Conservation (phyloP, 2,888 invertebrate genomes). For the Gasteruption jaculator region DNA sequence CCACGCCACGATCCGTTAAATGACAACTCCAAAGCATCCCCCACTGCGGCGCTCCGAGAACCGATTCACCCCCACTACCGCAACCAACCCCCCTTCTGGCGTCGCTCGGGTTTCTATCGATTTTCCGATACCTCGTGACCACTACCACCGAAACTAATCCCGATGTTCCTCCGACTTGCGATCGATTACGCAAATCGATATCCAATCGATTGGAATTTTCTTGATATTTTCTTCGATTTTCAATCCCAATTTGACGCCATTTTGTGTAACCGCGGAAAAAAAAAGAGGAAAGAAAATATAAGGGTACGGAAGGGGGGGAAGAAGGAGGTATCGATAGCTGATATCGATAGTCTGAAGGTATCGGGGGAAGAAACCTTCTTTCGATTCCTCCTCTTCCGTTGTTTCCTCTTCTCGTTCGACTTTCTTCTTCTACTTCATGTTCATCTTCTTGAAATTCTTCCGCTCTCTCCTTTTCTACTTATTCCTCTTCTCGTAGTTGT, state of each 20-base stretch:
- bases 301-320: too few species aligned
- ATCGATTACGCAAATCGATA: too few species aligned
- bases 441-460: not conserved
- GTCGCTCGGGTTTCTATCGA: conserved; percentile 47
- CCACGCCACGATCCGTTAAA: conserved; percentile 1
- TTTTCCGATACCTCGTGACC: conserved; percentile 50
- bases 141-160: conserved; percentile 15
- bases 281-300: too few species aligned
- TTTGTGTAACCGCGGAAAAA: too few species aligned
- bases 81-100: conserved; percentile 26
- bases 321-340: too few species aligned
- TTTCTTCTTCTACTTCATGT: conserved; percentile 10
- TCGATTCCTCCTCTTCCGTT: conserved; percentile 7
- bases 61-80: not conserved
- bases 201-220: too few species aligned
- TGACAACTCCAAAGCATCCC: conserved; percentile 1
- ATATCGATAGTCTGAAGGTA: too few species aligned
- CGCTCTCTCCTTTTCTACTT: not conserved
- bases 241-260: too few species aligned
- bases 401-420: conserved; percentile 1
- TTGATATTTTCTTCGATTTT: too few species aligned
- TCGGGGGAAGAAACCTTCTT: not conserved
- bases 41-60: not conserved
- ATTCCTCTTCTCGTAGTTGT: not conserved
- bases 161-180: conserved; percentile 10